A percentile compares a stretch with the other conserved stretches of the same genome.
Conservation (phyloP, 1,140 invertebrate genomes). For the Muscidifurax raptorellus region DNA sequence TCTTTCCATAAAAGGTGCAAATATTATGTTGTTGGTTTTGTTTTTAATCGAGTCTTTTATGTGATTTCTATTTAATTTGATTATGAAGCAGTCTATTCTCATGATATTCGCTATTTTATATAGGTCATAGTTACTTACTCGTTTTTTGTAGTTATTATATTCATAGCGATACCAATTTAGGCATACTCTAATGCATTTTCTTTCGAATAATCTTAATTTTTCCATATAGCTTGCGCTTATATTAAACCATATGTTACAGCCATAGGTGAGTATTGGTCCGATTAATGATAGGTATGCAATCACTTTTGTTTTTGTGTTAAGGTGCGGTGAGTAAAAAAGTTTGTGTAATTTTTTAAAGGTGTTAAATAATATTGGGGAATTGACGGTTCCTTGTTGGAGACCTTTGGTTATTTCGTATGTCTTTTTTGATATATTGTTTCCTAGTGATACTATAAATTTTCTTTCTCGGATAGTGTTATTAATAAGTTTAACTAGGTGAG, state of each 20-base stretch:
- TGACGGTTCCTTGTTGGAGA: constrained; percentile 32
- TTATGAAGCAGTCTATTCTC: background rate
- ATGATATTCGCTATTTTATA: constrained; percentile 28
- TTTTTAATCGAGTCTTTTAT: background rate
- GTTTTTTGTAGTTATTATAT: constrained; percentile 9
- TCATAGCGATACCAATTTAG: background rate
- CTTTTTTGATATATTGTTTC: background rate
- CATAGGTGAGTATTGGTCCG: constrained; percentile 56
- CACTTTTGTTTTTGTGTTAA: constrained; percentile 52
- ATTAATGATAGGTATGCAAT: constrained; percentile 56
- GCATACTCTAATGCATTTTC: constrained; percentile 49
- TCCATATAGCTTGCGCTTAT: constrained; percentile 1
- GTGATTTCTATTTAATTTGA: background rate
- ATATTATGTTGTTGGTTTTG: constrained; percentile 37
- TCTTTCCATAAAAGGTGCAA: background rate
- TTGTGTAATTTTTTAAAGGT: constrained; percentile 42
- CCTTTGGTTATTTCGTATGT: background rate
- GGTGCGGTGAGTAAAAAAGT: constrained; percentile 48
- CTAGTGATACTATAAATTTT: background rate
- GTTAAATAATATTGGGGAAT: constrained; percentile 8
- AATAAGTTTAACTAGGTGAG: constrained; percentile 46
- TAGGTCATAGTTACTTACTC: constrained; percentile 37
- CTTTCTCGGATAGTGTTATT: constrained; percentile 47
- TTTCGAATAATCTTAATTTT: background rate
- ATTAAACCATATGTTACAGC: constrained; percentile 56